A percentile compares a stretch with the other conserved stretches of the same genome.
phyloP scores from a whole-genome alignment of 2,797 vertebrate species.

The Sandelia bainsii region DNA sequence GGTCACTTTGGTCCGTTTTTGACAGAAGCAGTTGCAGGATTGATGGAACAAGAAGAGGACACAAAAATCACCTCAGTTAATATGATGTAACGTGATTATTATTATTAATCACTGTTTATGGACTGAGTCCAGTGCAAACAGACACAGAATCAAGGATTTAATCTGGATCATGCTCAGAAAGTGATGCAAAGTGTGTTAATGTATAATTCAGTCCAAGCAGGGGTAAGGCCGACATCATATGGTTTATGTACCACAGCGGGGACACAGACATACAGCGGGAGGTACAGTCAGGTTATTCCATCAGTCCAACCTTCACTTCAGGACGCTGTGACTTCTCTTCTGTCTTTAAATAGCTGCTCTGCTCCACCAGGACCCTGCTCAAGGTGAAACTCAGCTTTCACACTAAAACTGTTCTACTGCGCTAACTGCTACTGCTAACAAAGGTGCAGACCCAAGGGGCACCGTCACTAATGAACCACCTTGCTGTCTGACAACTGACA shows the following conservation, averaged over 20 bases:
- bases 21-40: too few relatives aligned
- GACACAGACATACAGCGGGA: slow-evolving; percentile 7
- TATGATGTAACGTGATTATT: background rate
- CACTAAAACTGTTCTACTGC: background rate
- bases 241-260: slow-evolving; percentile 32
- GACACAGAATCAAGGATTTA: slow-evolving; percentile 9
- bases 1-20: background rate
- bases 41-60: too few relatives aligned
- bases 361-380: slow-evolving; percentile 62
- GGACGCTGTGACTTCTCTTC: slow-evolving; percentile 60
- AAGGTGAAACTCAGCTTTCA: slow-evolving; percentile 54
- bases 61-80: background rate
- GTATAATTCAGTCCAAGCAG: slow-evolving; percentile 38
- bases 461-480: slow-evolving; percentile 12
- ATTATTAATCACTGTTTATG: background rate
- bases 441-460: slow-evolving; percentile 13
- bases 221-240: slow-evolving; percentile 16
- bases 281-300: slow-evolving; percentile 18
- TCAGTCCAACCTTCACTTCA: slow-evolving; percentile 61
- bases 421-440: slow-evolving; percentile 17
- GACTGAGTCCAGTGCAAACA: background rate
- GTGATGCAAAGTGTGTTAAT: slow-evolving; percentile 11
- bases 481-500: background rate
- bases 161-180: slow-evolving; percentile 3
- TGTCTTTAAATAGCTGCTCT: slow-evolving; percentile 69